Conservation (phyloP, 2,888 invertebrate genomes). For the Rhagophthalmus giganteus region DNA sequence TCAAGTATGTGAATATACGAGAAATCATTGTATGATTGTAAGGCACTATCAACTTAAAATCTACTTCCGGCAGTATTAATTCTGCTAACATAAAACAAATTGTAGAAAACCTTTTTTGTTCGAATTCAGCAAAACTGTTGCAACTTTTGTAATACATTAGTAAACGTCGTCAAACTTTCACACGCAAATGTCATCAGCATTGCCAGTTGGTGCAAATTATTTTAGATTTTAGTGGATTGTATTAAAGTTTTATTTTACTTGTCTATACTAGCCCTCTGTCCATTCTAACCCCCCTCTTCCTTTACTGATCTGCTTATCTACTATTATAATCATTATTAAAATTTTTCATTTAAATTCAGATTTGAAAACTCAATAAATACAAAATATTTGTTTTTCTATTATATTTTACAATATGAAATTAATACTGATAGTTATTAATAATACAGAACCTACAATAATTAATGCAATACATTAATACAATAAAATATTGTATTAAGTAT, state of each 20-base stretch:
- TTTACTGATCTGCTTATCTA: too few relatives aligned
- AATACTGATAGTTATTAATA: too few relatives aligned
- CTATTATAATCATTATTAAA: too few relatives aligned
- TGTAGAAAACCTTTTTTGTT: neutral
- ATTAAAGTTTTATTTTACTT: constrained; percentile 1
- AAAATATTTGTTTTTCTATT: too few relatives aligned
- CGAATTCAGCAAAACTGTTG: neutral
- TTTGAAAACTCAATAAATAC: too few relatives aligned
- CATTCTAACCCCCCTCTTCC: constrained; percentile 1
- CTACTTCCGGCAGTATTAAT: constrained; percentile 1
- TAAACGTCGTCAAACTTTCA: neutral
- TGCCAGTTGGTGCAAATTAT: constrained; percentile 1
- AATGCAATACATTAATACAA: too few relatives aligned
- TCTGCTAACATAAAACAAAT: neutral
- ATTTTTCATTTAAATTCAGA: too few relatives aligned
- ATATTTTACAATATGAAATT: too few relatives aligned
- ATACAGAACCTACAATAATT: too few relatives aligned
- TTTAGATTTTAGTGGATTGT: constrained; percentile 1
- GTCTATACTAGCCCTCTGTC: constrained; percentile 1
- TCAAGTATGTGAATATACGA: too few relatives aligned
- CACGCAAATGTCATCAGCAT: neutral
- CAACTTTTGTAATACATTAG: neutral
- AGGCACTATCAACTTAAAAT: constrained; percentile 2
- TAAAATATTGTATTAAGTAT: too few relatives aligned
- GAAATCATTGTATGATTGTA: too few relatives aligned